Conservation (phyloP, 1,140 invertebrate species). For the Drosophila cardini region DNA sequence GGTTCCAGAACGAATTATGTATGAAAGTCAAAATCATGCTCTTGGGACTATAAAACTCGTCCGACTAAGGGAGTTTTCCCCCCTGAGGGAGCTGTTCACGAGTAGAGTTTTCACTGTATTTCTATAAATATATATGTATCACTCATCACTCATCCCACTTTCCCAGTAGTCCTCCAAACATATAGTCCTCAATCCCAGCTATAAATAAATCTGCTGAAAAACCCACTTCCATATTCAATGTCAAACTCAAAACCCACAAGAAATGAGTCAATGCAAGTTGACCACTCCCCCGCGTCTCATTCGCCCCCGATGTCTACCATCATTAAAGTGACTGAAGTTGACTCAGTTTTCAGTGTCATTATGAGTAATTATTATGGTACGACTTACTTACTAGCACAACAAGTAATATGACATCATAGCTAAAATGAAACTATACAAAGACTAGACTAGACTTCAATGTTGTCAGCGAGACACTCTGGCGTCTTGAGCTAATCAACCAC, state of each 20-base stretch:
- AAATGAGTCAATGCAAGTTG: constrained; percentile 23
- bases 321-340: constrained; percentile 16
- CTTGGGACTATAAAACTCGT: too few relatives aligned
- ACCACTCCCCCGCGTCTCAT: background rate
- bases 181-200: too few relatives aligned
- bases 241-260: background rate
- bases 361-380: constrained; percentile 26
- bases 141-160: too few relatives aligned
- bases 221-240: constrained; percentile 2
- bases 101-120: too few relatives aligned
- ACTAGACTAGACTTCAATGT: background rate
- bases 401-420: constrained; percentile 31
- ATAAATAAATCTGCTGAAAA: too few relatives aligned
- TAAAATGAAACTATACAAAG: constrained; percentile 16
- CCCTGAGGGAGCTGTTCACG: too few relatives aligned
- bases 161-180: too few relatives aligned
- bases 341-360: constrained; percentile 37
- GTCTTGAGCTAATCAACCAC: constrained; percentile 10
- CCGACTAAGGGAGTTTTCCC: too few relatives aligned
- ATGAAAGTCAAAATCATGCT: too few relatives aligned
- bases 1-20: too few relatives aligned
- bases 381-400: background rate
- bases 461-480: constrained; percentile 13
- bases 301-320: background rate
- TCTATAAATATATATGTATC: too few relatives aligned